These are phyloP conservation scores for Taphrorychus bicolor DNA, from an alignment of 2,888 invertebrate species.

Conservation along the genomic window DNA sequence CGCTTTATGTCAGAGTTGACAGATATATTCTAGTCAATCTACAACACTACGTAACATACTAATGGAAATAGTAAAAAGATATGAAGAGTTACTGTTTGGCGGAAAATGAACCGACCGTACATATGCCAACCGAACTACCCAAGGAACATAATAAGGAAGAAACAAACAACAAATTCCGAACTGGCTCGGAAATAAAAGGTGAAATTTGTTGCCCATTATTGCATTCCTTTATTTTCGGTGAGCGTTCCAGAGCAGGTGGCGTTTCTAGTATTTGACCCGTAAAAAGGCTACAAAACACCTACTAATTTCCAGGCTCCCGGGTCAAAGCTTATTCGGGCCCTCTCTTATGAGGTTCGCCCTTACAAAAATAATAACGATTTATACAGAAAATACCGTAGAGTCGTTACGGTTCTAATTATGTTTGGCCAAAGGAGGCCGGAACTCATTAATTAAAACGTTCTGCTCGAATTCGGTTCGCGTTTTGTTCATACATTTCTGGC, in stretches of 20 bases:
- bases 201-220: constrained; percentile 35
- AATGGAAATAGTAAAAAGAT: too few relatives aligned
- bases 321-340: constrained; percentile 3
- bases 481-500: background rate
- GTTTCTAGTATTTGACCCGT: constrained; percentile 33
- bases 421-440: background rate
- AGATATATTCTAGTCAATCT: too few relatives aligned
- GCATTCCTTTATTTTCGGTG: constrained; percentile 32
- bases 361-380: constrained; percentile 1
- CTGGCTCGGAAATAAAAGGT: constrained; percentile 27
- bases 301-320: constrained; percentile 27
- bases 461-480: background rate
- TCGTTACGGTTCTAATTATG: background rate
- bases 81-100: too few relatives aligned
- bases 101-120: background rate
- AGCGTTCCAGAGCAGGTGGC: constrained; percentile 30
- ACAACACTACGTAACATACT: too few relatives aligned
- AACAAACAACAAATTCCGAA: constrained; percentile 7
- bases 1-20: too few relatives aligned
- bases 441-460: background rate
- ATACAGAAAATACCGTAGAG: background rate
- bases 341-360: constrained; percentile 1
- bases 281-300: constrained; percentile 34
- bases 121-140: background rate
- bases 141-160: background rate